A percentile compares a stretch with the other conserved stretches of the same genome.
These are phyloP conservation scores for Lutjanus argentimaculatus DNA, from an alignment of 2,797 vertebrate species.

Conservation along the genomic window DNA sequence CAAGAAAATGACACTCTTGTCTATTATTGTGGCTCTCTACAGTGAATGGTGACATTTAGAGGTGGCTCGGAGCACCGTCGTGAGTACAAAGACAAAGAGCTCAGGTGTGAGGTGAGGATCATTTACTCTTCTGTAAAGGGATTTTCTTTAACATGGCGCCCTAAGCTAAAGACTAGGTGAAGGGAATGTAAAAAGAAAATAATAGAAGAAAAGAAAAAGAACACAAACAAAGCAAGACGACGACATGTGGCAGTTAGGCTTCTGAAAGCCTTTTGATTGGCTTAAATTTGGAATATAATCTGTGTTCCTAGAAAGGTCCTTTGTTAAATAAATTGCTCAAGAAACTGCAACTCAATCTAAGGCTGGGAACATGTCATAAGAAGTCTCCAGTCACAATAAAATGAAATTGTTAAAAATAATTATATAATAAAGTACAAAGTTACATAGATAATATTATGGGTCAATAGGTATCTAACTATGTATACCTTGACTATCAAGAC, in stretches of 20 bases:
- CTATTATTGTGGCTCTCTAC: conserved; percentile 15
- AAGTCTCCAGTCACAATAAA: neutral
- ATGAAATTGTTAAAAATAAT: neutral
- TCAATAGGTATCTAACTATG: neutral
- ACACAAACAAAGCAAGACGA: conserved; percentile 10
- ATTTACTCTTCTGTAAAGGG: conserved; percentile 32
- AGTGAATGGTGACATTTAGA: conserved; percentile 17
- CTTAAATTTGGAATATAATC: conserved; percentile 27
- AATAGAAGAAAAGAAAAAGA: neutral
- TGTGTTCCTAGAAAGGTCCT: neutral
- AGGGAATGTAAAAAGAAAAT: conserved; percentile 1
- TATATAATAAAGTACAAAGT: neutral
- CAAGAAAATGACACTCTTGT: conserved; percentile 2
- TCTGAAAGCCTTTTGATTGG: conserved; percentile 13
- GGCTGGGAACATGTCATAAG: neutral
- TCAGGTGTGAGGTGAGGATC: conserved; percentile 24
- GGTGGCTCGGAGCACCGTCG: neutral
- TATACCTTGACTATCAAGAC: too few relatives aligned
- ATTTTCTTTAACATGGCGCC: conserved; percentile 14
- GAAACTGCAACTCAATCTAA: neutral
- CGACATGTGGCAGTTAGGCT: neutral
- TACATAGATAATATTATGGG: neutral
- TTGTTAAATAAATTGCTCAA: conserved; percentile 13
- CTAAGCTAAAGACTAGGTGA: conserved; percentile 15
- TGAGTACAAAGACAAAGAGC: conserved; percentile 39